Evolutionary conservation across 2,113 vertebrate species (phyloP).

Genomic region (Sakesphorus luctuosus): DNA sequence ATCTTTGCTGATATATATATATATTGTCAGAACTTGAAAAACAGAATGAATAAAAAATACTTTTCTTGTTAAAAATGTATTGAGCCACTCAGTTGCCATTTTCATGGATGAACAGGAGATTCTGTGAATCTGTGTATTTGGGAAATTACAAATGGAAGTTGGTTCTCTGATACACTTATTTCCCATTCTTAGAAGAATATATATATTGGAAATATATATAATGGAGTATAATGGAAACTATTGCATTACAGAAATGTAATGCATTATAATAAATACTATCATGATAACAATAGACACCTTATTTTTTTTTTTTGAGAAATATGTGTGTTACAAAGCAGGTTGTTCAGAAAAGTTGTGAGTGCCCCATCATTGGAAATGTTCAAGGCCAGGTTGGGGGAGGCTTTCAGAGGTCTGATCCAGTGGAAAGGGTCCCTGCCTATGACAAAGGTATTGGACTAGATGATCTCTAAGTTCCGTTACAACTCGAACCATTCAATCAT

Average conservation of each 20-base stretch:
- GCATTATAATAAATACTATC: background rate
- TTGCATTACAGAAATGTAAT: background rate
- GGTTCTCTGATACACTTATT: background rate
- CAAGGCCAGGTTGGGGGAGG: background rate
- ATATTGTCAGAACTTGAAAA: background rate
- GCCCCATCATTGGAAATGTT: background rate
- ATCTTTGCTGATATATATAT: background rate
- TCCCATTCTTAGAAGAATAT: background rate
- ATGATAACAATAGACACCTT: background rate
- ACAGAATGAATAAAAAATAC: background rate
- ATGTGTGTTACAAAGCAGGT: background rate
- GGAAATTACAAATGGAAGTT: background rate
- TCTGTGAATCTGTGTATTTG: background rate
- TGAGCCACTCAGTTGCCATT: background rate
- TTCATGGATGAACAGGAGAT: background rate
- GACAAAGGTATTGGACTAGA: background rate
- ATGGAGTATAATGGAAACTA: background rate
- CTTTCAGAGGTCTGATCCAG: background rate
- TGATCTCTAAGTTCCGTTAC: background rate
- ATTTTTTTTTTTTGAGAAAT: background rate
- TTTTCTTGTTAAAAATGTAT: background rate
- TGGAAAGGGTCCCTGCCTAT: background rate
- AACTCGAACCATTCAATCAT: background rate
- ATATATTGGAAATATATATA: background rate
- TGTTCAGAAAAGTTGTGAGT: background rate